These are phyloP conservation scores for Pomacea maculata DNA, from an alignment of 1,140 invertebrate species.

Conservation along the genomic window DNA sequence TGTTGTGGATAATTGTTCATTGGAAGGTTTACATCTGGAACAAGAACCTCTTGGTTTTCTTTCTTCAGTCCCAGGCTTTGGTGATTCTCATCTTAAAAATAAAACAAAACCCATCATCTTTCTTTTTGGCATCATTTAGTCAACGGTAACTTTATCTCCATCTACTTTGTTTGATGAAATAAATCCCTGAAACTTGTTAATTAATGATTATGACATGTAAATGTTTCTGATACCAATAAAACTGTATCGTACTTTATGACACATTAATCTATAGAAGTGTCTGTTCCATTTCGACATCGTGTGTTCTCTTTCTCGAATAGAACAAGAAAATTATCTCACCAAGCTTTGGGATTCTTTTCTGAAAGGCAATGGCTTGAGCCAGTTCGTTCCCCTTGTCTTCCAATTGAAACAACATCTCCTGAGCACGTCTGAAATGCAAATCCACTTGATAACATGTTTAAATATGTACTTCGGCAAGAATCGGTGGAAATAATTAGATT, in stretches of 20 bases:
- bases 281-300: not conserved
- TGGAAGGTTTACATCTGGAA: slow-evolving; percentile 17
- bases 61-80: not conserved
- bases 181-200: no score
- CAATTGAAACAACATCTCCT: slow-evolving; percentile 23
- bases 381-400: slow-evolving; percentile 15
- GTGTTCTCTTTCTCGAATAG: no score
- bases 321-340: slow-evolving; percentile 10
- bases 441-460: not conserved
- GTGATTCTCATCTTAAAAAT: not conserved
- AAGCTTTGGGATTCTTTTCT: slow-evolving; percentile 7
- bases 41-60: not conserved
- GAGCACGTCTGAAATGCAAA: slow-evolving; percentile 23
- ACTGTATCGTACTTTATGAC: not conserved
- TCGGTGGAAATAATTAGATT: no score
- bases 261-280: not conserved
- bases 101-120: not conserved
- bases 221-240: not conserved
- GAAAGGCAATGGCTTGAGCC: slow-evolving; percentile 25
- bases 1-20: slow-evolving; percentile 36
- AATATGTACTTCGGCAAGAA: not conserved
- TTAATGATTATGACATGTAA: no score
- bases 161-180: no score
- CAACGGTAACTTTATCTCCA: no score
- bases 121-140: no score